Conservation (phyloP, 2,113 vertebrate genomes). For the Elanus axillaris region DNA sequence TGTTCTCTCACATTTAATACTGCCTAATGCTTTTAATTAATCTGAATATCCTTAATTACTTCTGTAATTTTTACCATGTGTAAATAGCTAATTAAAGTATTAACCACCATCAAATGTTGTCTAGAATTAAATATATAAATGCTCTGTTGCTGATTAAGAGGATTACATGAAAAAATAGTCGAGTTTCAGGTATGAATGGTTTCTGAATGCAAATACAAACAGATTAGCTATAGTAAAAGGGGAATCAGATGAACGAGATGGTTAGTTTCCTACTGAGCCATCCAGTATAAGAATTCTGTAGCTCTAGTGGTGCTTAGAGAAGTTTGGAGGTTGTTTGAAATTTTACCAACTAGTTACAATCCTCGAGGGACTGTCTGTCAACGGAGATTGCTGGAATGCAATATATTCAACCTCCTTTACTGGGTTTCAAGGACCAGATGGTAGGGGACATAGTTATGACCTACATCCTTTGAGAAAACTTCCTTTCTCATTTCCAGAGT, state of each 20-base stretch:
- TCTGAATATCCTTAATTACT: conserved; percentile 65
- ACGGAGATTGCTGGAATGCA: not conserved
- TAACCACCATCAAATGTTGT: conserved; percentile 45
- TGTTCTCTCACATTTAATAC: conserved; percentile 67
- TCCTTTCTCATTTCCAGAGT: not conserved
- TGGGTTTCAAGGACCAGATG: conserved; percentile 18
- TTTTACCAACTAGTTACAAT: not conserved
- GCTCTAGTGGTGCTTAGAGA: not conserved
- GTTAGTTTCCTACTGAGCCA: not conserved
- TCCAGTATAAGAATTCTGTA: not conserved
- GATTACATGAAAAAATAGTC: conserved; percentile 42
- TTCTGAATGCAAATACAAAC: not conserved
- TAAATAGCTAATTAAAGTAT: conserved; percentile 75
- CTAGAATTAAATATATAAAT: conserved; percentile 67
- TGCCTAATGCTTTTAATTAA: conserved; percentile 73
- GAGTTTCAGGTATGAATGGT: conserved; percentile 4
- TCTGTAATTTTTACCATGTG: conserved; percentile 68
- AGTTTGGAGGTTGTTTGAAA: conserved; percentile 14
- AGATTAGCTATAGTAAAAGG: not conserved
- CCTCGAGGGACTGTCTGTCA: not conserved
- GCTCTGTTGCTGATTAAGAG: conserved; percentile 45
- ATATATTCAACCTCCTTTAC: not conserved
- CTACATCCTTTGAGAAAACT: conserved; percentile 25
- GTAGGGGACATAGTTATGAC: not conserved
- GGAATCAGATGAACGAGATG: not conserved